Percentiles rank a stretch among this genome's conserved stretches.
These are phyloP conservation scores for Clostera curtula DNA, from an alignment of 2,888 invertebrate genomes.

Conservation along the genomic window DNA sequence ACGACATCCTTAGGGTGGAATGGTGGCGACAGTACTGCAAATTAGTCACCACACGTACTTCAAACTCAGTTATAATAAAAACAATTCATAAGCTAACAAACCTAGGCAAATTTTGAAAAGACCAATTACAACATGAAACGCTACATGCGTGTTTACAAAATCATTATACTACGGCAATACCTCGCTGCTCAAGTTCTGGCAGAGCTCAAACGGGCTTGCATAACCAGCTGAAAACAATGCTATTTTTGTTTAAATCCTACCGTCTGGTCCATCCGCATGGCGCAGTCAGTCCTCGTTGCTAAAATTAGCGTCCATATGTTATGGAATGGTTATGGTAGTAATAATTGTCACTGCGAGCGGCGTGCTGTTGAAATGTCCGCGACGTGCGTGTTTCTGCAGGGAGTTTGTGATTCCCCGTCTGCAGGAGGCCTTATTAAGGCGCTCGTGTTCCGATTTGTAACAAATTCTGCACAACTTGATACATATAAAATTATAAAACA, in stretches of 20 bases:
- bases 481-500: no score
- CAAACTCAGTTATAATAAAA: no score
- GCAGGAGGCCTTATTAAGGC: no score
- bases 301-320: slow-evolving; percentile 47
- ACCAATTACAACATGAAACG: not conserved
- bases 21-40: no score
- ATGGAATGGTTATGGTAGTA: slow-evolving; percentile 50
- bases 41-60: no score
- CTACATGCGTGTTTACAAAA: not conserved
- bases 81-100: no score
- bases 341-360: slow-evolving; percentile 45
- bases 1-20: no score
- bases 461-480: no score
- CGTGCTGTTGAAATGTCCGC: slow-evolving; percentile 14
- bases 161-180: slow-evolving; percentile 9
- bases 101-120: no score
- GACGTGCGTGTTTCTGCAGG: slow-evolving; percentile 16
- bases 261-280: slow-evolving; percentile 32
- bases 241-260: slow-evolving; percentile 41
- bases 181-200: slow-evolving; percentile 21
- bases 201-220: slow-evolving; percentile 32
- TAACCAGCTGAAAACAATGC: slow-evolving; percentile 35
- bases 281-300: slow-evolving; percentile 35
- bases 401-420: not conserved
- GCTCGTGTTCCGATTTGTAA: no score